Evolutionary conservation across 2,113 vertebrate genomes (phyloP), one percentile per base, ranked within the genome.

Genomic region (Ahaetulla prasina): DNA sequence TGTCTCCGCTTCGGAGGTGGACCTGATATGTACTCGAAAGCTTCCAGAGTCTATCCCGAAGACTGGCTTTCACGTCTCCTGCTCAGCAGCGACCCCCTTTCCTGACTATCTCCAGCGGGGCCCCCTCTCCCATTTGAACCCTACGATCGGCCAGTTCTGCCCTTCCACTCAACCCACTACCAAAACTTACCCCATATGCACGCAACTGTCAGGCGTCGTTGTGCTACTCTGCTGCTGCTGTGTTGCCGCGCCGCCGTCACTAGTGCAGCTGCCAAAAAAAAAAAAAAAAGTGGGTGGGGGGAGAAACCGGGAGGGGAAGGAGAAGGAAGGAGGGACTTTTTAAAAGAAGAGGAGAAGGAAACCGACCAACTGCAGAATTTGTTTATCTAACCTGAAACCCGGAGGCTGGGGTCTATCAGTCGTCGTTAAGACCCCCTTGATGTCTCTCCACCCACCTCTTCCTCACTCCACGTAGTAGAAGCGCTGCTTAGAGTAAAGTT

Each of bases 301-400:
- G 55, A 94, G 91, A 91, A 85, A 94, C 89, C n/a, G 85, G 89
- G 60, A 68, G 23, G 85, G 49, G 95, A 96, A 88, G 47, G 50
- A 54, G 50, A 49, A 22, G 23, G 89, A 87, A 97, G 98, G 97
- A 97, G 98, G 98, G 95, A 94, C 97, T 95, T 91, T 87, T 35
- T 1, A 80, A 54, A 39, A 93, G 94, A 94, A 96, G 96, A 95
- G 96, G 92, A 90, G 96, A 95, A 68, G 52, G 92, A 93, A 90
- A 92, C 93, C 86, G 94, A 87, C 93, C 95, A 87, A 9, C 91
- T 60, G 93, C 92, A 90, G 63, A 47, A 86, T 60, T 54, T 39
- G 95, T 43, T 93, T 86, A 94, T 35, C 93, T 85, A 57, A 94
- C 50, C 95, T 23, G 91, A 22, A 27, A 49, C 16, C 86, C 49